Conservation (phyloP, 2,113 vertebrate genomes). For the Cichladusa arquata region DNA sequence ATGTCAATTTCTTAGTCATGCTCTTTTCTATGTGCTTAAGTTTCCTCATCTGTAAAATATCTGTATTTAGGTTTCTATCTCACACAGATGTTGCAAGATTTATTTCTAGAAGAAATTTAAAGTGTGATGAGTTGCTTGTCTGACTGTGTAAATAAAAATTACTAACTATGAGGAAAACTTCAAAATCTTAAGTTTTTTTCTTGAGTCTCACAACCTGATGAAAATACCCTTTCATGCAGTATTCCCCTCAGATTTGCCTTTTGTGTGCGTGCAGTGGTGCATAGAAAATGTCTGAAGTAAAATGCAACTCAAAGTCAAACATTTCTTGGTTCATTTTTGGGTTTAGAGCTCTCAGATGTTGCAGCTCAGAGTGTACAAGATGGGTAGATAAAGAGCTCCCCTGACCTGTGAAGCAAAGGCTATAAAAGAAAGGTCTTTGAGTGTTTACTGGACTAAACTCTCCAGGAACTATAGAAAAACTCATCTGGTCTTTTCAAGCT, state of each 20-base stretch:
- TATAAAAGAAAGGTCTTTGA: not conserved
- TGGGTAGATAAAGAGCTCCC: not conserved
- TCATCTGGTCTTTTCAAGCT: not conserved
- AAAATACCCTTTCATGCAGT: not conserved
- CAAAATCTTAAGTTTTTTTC: not conserved
- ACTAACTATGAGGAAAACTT: not conserved
- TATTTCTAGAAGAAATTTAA: not conserved
- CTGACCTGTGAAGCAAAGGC: not conserved
- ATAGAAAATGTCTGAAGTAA: not conserved
- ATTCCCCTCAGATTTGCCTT: not conserved
- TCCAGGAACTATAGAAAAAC: not conserved
- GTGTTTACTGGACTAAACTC: not conserved
- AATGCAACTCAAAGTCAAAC: not conserved
- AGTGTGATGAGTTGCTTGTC: not conserved
- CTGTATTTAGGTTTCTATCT: not conserved
- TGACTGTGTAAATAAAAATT: not conserved
- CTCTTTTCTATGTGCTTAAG: not conserved
- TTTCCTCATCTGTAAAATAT: constrained; percentile 15
- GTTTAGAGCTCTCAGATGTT: not conserved
- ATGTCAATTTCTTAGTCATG: not conserved
- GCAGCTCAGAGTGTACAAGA: not conserved
- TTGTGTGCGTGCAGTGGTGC: not conserved
- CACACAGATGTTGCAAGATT: not conserved
- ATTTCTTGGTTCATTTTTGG: not conserved
- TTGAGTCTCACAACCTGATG: not conserved